phyloP scores from a whole-genome alignment of 1,140 invertebrate species.

The Caerostris extrusa region DNA sequence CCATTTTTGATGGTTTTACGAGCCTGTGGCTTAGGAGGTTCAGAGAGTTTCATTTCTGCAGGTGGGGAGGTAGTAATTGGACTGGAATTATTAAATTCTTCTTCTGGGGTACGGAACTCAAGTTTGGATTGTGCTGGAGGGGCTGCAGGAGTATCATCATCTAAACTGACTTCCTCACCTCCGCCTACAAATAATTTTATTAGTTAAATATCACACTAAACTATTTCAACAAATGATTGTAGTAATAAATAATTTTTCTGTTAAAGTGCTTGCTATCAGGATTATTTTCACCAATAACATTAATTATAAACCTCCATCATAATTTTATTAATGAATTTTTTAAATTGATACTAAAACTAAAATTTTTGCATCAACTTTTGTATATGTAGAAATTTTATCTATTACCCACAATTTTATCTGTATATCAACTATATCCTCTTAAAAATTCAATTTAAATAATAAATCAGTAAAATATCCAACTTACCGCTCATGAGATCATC shows the following conservation, averaged over 20 bases:
- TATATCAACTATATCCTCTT: not conserved
- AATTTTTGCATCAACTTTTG: too few species aligned
- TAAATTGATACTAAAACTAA: too few species aligned
- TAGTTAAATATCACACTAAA: not conserved
- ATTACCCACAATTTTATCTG: not conserved
- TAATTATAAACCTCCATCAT: too few species aligned
- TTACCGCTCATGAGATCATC: conserved; percentile 75
- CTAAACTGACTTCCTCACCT: conserved; percentile 78
- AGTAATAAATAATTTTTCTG: not conserved
- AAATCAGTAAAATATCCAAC: not conserved
- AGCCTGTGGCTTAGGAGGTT: conserved; percentile 50
- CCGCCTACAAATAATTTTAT: conserved; percentile 78
- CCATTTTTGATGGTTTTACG: conserved; percentile 33
- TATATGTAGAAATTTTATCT: not conserved
- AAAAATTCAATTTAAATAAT: too few species aligned
- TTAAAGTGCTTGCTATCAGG: too few species aligned
- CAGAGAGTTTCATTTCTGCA: conserved; percentile 65
- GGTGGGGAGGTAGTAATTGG: conserved; percentile 48
- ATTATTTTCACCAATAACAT: too few species aligned
- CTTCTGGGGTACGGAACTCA: conserved; percentile 76
- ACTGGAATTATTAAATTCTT: conserved; percentile 74
- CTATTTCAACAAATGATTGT: not conserved
- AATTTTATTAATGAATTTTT: too few species aligned
- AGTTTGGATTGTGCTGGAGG: conserved; percentile 63
- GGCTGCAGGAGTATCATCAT: conserved; percentile 74